Evolutionary conservation across 2,797 vertebrate genomes (phyloP).

Genomic region (Tokudaia tokunoshimensis): DNA sequence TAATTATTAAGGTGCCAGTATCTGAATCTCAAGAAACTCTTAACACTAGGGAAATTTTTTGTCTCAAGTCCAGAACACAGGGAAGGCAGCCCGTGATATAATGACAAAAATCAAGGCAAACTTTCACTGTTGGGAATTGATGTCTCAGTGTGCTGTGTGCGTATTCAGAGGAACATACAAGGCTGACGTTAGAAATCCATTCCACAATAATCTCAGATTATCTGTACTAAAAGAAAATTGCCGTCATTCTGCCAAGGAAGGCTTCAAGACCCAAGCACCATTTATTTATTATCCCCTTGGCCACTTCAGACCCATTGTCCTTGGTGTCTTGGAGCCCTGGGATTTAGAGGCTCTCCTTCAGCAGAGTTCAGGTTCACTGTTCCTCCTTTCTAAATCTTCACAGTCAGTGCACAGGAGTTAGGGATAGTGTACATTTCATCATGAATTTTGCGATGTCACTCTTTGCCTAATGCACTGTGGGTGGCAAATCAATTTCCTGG

Average conservation of each 20-base stretch:
- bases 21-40: neutral
- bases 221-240: neutral
- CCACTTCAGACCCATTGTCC: neutral
- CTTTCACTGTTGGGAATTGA: neutral
- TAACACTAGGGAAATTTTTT: neutral
- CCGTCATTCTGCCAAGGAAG: neutral
- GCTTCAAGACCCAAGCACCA: neutral
- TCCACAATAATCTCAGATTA: neutral
- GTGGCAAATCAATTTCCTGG: neutral
- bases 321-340: neutral
- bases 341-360: neutral
- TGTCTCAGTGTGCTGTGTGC: neutral
- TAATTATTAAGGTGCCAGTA: neutral
- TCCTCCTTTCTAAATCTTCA: neutral
- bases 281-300: neutral
- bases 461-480: neutral
- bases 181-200: neutral
- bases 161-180: neutral
- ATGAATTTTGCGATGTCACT: neutral
- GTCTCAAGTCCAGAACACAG: neutral
- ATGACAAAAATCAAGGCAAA: neutral
- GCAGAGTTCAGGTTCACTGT: neutral
- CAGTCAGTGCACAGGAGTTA: neutral
- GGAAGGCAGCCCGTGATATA: neutral
- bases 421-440: neutral